These are phyloP conservation scores for Isichthys henryi DNA, from an alignment of 2,113 vertebrate species.

Conservation along the genomic window DNA sequence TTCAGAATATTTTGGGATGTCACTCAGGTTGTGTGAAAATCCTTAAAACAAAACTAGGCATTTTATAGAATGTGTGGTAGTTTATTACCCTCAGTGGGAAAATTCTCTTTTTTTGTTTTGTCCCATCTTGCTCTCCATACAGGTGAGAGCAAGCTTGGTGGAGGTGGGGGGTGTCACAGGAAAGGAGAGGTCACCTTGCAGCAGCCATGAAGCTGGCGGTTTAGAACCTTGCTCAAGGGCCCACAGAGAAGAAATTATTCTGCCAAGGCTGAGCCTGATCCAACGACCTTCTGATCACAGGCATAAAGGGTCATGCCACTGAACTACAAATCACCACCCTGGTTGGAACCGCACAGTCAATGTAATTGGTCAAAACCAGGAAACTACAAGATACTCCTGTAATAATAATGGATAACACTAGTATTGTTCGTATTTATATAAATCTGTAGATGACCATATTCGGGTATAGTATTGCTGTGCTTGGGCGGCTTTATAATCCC, in stretches of 20 bases:
- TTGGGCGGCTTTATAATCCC: neutral
- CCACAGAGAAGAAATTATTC: neutral
- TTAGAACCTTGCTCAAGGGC: neutral
- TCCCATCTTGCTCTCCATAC: neutral
- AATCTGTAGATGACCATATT: neutral
- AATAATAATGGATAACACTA: neutral
- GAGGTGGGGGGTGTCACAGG: neutral
- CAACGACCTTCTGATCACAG: neutral
- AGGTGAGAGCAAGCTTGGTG: neutral
- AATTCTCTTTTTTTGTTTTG: neutral
- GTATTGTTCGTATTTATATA: neutral
- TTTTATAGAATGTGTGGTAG: neutral
- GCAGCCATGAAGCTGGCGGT: neutral
- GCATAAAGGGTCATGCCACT: neutral
- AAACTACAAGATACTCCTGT: neutral
- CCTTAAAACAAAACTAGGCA: neutral
- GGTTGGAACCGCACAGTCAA: neutral
- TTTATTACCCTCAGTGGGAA: neutral
- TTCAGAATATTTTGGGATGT: neutral
- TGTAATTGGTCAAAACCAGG: neutral
- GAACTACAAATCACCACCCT: neutral
- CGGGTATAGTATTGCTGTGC: neutral
- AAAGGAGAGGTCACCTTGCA: neutral
- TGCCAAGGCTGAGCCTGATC: neutral
- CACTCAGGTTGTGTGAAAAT: neutral